Base-by-base conservation (phyloP, 2,113 vertebrate species). In the Ptilorrhoa leucosticta region DNA sequence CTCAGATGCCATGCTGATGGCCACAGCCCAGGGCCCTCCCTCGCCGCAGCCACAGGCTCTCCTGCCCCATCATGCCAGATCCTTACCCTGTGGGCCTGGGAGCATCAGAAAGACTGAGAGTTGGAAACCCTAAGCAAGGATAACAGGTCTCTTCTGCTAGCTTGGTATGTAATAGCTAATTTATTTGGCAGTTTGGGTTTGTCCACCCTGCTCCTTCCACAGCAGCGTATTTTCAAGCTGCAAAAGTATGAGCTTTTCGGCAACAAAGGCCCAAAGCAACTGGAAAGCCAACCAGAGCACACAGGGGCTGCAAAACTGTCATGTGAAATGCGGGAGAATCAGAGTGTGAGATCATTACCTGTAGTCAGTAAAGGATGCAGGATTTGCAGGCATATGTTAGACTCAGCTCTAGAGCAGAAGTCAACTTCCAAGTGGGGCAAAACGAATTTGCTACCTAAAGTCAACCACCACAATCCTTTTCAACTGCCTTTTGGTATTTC, bases 1-100 rank as follows among this genome's bases (percentile, higher is more conserved):
- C 57, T 54, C 57, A 15, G 27, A 19, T 15, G 28, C 63, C 76
- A 21, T 0, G 15, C 19, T n/a, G 81, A 65, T 51, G 80, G 76
- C 40, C 56, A 69, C 50, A 84, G 77, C n/a, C n/a, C 57, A 48
- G 56, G 39, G 28, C 35, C 16, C 58, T 58, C 48, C 63, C 76
- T 39, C 24, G 11, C 15, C 11, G 0, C 0, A 44, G 40, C 33
- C 15, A 1, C 0, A 39, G 33, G 15, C 15, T 68, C 42, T 73
- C 39, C 76, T 50, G 50, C 47, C 19, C 81, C 35, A 20, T 7
- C 44, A 7, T 0, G 6, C 45, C 50, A 53, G 9, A 76, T 64
- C 27, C 61, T 47, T 12, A 40, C 35, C 23, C 68, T 10, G 0
- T 2, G 3, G 45, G 57, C 15, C n/a, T 37, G 20, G 45, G 6